phyloP scores from a whole-genome alignment of 2,797 vertebrate genomes.

The Eidolon dupreanum region DNA sequence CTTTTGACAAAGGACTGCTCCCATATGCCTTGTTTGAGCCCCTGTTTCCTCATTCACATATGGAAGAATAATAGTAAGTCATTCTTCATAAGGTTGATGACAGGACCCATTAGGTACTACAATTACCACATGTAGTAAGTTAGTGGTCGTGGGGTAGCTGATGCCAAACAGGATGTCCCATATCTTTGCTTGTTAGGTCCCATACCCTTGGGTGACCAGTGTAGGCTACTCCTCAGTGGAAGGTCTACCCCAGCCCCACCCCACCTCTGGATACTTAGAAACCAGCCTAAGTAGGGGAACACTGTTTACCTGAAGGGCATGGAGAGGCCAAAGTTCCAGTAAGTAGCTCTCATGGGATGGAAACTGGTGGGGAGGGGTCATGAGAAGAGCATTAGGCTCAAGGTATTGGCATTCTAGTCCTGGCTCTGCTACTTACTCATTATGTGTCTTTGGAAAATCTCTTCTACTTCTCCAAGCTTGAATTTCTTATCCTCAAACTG shows the following conservation, averaged over 20 bases:
- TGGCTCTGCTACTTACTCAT: background rate
- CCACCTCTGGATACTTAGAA: background rate
- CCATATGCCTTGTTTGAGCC: background rate
- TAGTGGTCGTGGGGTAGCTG: background rate
- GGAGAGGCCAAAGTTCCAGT: background rate
- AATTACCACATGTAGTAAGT: background rate
- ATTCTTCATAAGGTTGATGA: background rate
- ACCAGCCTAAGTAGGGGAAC: background rate
- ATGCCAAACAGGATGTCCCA: background rate
- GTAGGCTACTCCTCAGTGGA: background rate
- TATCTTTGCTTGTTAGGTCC: background rate
- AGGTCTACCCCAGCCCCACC: background rate
- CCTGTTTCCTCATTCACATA: background rate
- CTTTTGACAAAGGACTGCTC: background rate
- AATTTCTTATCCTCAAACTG: slow-evolving; percentile 10
- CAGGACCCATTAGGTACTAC: background rate
- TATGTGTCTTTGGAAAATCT: background rate
- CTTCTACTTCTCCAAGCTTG: background rate
- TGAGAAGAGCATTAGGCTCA: background rate
- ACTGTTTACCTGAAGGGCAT: background rate
- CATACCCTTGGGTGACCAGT: background rate
- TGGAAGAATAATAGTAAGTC: background rate
- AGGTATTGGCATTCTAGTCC: background rate
- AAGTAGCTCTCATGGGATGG: background rate
- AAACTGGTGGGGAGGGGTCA: too few relatives aligned